Base-by-base conservation (phyloP, 2,888 invertebrate species). In the Dicycla oo region DNA sequence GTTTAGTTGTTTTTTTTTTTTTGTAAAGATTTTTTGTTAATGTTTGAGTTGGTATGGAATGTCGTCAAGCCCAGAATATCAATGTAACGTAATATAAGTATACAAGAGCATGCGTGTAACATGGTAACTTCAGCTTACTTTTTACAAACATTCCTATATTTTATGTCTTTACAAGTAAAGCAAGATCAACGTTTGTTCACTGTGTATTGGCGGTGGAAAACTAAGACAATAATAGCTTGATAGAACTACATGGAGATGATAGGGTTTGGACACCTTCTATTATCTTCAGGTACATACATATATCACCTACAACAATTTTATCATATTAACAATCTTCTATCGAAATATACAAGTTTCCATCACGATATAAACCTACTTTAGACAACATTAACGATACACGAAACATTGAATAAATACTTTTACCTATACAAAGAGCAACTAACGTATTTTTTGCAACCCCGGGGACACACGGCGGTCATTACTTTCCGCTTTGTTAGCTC, bases 361-460 rank as follows among this genome's bases (percentile, higher is more conserved):
- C 45, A 62, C 64, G 56, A 58, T 51, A 62, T 65, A 77, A 80
- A 73, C 54, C 62, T 65, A 69, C 63, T 75, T 66, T 60, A 66
- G 69, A 61, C 43, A 18, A 61, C 70, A 78, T 76, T 70, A 76
- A 72, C 64, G 62, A 72, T 60, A 63, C 66, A 72, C 56, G 15
- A 68, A 69, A 73, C 70, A 79, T 74, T 74, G 69, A 73, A 64
- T 69, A 73, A 80, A 78, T 77, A 80, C 79, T 69, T 78, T 77
- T 62, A 49, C 69, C 53, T 62, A 57, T 65, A 81, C 70, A 86
- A 82, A 81, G 75, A 47, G 34, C 63, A 64, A 73, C 84, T 86
- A 85, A 85, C 82, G 78, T 74, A 71, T 78, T 75, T 85, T 85
- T 77, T 73, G 86, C 86, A 80, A 78, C 63, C 57, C 73, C 54